Percentiles rank a stretch among this genome's conserved stretches.
These are phyloP conservation scores for Heliconius charithonia DNA, from an alignment of 2,888 invertebrate genomes.

Conservation along the genomic window DNA sequence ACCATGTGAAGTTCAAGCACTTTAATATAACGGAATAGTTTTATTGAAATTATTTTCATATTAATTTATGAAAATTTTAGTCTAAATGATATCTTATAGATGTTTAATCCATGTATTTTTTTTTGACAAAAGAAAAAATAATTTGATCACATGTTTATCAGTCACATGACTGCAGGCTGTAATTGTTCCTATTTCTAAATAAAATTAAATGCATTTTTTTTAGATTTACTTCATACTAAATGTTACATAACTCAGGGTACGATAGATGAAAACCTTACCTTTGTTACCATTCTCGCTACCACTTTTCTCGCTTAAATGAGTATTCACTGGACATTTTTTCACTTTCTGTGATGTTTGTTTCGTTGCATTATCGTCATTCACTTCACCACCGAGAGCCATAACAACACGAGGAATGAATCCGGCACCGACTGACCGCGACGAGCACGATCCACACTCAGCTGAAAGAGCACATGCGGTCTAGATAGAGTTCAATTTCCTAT, in stretches of 20 bases:
- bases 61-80: not conserved
- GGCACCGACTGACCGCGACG: slow-evolving; percentile 79
- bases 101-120: not conserved
- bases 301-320: slow-evolving; percentile 74
- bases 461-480: slow-evolving; percentile 81
- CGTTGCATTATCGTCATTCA: slow-evolving; percentile 81
- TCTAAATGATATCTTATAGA: not conserved
- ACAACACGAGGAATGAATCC: slow-evolving; percentile 83
- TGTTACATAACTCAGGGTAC: slow-evolving; percentile 82
- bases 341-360: slow-evolving; percentile 79
- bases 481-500: slow-evolving; percentile 79
- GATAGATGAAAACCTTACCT: slow-evolving; percentile 75
- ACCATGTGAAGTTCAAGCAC: slow-evolving; percentile 4
- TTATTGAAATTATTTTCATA: not conserved
- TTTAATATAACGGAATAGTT: not conserved
- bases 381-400: slow-evolving; percentile 85
- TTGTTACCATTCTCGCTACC: slow-evolving; percentile 74
- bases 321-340: slow-evolving; percentile 78
- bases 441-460: slow-evolving; percentile 81
- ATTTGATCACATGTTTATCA: slow-evolving; percentile 69
- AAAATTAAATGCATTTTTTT: slow-evolving; percentile 52
- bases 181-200: slow-evolving; percentile 50
- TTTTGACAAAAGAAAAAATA: slow-evolving; percentile 31
- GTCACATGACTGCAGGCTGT: slow-evolving; percentile 69
- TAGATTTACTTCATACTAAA: slow-evolving; percentile 62